phyloP scores from a whole-genome alignment of 30 jellyfish, hydroid and myxozoan genomes.

The Rhopilema esculentum region DNA sequence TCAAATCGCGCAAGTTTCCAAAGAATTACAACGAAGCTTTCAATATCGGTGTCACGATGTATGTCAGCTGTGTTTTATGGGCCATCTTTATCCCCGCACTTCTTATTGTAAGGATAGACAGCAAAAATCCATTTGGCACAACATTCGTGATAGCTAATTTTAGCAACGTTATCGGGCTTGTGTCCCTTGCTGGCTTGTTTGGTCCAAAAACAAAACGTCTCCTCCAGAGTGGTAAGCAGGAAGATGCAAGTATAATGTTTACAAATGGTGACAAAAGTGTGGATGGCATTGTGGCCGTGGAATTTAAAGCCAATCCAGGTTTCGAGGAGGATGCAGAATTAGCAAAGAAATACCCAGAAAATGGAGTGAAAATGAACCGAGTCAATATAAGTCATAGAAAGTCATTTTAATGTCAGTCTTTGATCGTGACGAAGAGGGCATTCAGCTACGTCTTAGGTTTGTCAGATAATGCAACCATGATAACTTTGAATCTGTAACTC shows the following conservation, averaged over 20 bases:
- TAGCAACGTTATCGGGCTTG: constrained; percentile 50
- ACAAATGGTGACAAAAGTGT: not conserved
- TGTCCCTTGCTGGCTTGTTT: constrained; percentile 52
- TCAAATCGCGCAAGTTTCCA: constrained; percentile 90
- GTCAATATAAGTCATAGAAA: not conserved
- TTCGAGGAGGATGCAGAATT: not conserved
- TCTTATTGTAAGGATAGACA: not conserved
- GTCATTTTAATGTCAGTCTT: not conserved
- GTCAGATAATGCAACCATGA: no score
- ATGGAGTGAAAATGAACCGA: not conserved
- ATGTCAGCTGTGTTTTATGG: constrained; percentile 78
- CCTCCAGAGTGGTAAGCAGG: not conserved
- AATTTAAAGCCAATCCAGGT: not conserved
- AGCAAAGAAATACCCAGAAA: not conserved
- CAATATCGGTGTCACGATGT: constrained; percentile 90
- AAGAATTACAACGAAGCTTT: constrained; percentile 82
- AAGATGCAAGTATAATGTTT: constrained; percentile 1
- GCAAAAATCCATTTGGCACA: constrained; percentile 26
- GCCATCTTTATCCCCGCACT: constrained; percentile 61
- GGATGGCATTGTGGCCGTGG: not conserved
- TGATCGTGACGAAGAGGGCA: no score
- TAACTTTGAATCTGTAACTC: no score
- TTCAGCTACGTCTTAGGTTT: no score
- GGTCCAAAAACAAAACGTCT: constrained; percentile 53
- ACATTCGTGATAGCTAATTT: constrained; percentile 44